phyloP scores from a whole-genome alignment of 2,888 invertebrate species.

The Drosophila atripex region DNA sequence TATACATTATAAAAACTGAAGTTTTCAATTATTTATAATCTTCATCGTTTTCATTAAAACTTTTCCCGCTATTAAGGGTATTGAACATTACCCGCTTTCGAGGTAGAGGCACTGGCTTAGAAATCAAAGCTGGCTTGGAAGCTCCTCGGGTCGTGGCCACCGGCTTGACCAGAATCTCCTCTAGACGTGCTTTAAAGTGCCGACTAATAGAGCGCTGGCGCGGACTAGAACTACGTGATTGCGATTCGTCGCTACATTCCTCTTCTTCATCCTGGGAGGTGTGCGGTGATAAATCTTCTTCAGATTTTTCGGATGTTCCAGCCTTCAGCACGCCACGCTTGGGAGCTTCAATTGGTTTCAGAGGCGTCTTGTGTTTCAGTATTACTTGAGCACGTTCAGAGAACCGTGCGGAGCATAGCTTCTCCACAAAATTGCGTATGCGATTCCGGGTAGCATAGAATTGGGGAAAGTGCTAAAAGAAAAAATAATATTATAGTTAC shows the following conservation, averaged over 20 bases:
- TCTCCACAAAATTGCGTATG: slow-evolving; percentile 78
- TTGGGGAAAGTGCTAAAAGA: slow-evolving; percentile 66
- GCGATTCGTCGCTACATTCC: slow-evolving; percentile 22
- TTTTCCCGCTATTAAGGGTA: slow-evolving; percentile 42
- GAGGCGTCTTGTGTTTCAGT: slow-evolving; percentile 60
- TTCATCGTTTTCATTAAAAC: slow-evolving; percentile 37
- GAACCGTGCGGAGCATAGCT: slow-evolving; percentile 72
- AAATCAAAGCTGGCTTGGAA: slow-evolving; percentile 21
- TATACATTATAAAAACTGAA: no score
- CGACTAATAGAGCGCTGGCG: slow-evolving; percentile 12
- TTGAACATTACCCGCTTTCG: slow-evolving; percentile 82
- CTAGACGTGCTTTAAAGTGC: slow-evolving; percentile 74
- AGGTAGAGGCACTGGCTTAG: slow-evolving; percentile 79
- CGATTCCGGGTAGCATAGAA: slow-evolving; percentile 79
- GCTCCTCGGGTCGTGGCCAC: slow-evolving; percentile 44
- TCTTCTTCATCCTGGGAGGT: slow-evolving; percentile 20
- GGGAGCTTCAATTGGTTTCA: slow-evolving; percentile 56
- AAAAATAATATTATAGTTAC: background rate
- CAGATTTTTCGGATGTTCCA: slow-evolving; percentile 18
- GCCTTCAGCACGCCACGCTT: slow-evolving; percentile 10
- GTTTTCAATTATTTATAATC: slow-evolving; percentile 17
- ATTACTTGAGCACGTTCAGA: slow-evolving; percentile 63
- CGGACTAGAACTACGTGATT: slow-evolving; percentile 43
- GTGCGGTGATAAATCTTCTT: slow-evolving; percentile 24
- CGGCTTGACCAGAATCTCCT: slow-evolving; percentile 71